Evolutionary conservation across 2,113 vertebrate species (phyloP).

Genomic region (Chiloscyllium plagiosum): DNA sequence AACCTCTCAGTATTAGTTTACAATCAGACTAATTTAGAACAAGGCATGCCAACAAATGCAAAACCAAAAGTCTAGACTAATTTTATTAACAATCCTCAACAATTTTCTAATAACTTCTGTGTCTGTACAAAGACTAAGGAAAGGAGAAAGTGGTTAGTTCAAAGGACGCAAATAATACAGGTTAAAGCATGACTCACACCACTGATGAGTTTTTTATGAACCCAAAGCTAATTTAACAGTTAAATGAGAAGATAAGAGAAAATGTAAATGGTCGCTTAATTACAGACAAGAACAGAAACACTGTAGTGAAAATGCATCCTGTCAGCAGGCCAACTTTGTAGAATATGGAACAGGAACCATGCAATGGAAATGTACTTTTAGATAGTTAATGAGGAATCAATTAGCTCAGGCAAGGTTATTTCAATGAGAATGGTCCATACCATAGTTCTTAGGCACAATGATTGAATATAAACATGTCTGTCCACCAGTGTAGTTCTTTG

Average conservation of each 20-base stretch:
- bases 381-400: background rate
- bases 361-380: background rate
- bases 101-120: background rate
- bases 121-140: background rate
- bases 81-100: background rate
- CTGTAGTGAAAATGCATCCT: background rate
- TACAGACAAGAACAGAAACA: background rate
- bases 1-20: background rate
- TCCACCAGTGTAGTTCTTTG: conserved; percentile 86
- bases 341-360: background rate
- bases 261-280: background rate
- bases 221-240: conserved; percentile 17
- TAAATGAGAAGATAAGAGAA: background rate
- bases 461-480: conserved; percentile 86
- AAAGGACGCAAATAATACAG: background rate
- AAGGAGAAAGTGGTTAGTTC: background rate
- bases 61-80: background rate
- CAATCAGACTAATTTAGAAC: background rate
- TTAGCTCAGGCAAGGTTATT: background rate
- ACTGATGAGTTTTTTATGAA: background rate
- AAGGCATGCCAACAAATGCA: background rate
- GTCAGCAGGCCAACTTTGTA: background rate
- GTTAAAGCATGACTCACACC: background rate
- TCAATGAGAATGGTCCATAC: conserved; percentile 51
- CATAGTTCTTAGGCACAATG: conserved; percentile 85